phyloP scores from a whole-genome alignment of 1,140 invertebrate genomes.

The Dendrolimus kikuchii region DNA sequence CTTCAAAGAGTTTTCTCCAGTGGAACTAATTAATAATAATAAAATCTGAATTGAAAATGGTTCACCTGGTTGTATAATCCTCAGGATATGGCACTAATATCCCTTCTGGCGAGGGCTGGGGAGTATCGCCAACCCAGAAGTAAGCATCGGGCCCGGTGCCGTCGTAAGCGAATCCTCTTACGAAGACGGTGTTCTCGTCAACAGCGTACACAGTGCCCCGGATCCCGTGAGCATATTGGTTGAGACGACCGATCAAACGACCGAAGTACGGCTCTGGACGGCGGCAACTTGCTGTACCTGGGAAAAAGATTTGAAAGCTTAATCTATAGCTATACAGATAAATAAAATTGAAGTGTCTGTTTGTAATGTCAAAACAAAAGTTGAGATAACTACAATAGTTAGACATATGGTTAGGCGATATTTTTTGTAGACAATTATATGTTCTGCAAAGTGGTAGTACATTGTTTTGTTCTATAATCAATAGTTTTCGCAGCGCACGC shows the following conservation, averaged over 20 bases:
- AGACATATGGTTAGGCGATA: too few species aligned
- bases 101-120: constrained; percentile 83
- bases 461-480: too few species aligned
- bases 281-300: constrained; percentile 30
- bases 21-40: too few species aligned
- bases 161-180: constrained; percentile 90
- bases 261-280: constrained; percentile 83
- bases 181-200: constrained; percentile 89
- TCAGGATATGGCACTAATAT: constrained; percentile 90
- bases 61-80: constrained; percentile 77
- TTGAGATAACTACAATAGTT: too few species aligned
- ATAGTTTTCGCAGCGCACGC: too few species aligned
- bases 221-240: constrained; percentile 83
- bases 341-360: too few species aligned
- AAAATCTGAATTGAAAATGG: constrained; percentile 1
- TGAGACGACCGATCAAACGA: constrained; percentile 79
- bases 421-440: too few species aligned
- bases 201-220: constrained; percentile 86
- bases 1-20: too few species aligned
- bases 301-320: not conserved
- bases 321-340: too few species aligned
- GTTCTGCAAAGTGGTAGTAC: too few species aligned
- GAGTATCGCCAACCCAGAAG: constrained; percentile 90
- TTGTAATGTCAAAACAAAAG: too few species aligned
- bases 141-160: constrained; percentile 88